These are phyloP conservation scores for Sorex araneus DNA, from an alignment of 2,113 vertebrate genomes.

Conservation along the genomic window DNA sequence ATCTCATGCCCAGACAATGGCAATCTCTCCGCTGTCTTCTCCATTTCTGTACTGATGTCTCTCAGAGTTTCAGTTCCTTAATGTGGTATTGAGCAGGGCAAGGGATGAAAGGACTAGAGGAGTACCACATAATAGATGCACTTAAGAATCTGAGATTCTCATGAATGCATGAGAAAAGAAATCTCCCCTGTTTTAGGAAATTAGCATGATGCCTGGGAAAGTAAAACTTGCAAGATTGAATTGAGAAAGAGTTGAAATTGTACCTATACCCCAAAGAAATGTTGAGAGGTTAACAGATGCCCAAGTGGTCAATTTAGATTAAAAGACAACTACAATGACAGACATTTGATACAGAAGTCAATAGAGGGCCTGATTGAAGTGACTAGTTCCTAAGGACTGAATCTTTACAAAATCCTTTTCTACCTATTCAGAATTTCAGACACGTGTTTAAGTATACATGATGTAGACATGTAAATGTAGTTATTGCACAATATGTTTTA, in stretches of 20 bases:
- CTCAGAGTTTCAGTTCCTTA: background rate
- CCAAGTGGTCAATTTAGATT: conserved; percentile 68
- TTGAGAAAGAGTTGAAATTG: conserved; percentile 38
- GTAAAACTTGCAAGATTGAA: conserved; percentile 1
- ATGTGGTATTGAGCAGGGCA: background rate
- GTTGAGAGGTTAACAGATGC: conserved; percentile 66
- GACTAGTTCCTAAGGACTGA: background rate
- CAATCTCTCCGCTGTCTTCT: background rate
- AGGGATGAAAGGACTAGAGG: background rate
- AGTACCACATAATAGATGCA: background rate
- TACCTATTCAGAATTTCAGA: background rate
- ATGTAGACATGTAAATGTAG: background rate
- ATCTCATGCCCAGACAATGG: background rate
- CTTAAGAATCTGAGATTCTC: background rate
- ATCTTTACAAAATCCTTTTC: conserved; percentile 44
- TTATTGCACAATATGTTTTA: background rate
- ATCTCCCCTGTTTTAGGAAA: background rate
- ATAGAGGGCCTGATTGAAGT: conserved; percentile 46
- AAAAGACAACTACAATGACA: conserved; percentile 72
- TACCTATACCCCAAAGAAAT: conserved; percentile 61
- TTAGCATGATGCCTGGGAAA: conserved; percentile 35
- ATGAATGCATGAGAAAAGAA: background rate
- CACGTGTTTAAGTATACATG: background rate
- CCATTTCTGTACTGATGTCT: background rate
- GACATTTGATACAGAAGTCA: conserved; percentile 62